Evolutionary conservation across 92 coral and sea anemone genomes (phyloP).

Genomic region (Porites evermanni): DNA sequence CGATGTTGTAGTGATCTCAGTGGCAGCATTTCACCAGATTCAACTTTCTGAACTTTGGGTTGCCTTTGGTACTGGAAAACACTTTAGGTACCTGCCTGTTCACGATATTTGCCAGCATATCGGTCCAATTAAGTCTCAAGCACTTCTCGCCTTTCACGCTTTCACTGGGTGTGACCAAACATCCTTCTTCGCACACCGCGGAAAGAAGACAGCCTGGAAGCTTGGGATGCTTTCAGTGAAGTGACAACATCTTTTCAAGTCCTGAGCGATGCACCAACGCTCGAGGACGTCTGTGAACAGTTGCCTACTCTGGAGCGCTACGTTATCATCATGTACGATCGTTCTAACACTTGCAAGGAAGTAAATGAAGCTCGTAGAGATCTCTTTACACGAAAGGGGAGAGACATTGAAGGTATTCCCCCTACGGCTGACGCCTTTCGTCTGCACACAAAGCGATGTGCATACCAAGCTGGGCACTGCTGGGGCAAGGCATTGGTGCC

Average conservation of each 20-base stretch:
- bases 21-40: slow-evolving; percentile 32
- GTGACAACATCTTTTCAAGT: slow-evolving; percentile 1
- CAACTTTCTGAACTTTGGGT: slow-evolving; percentile 54
- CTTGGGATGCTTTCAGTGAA: slow-evolving; percentile 42
- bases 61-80: slow-evolving; percentile 73
- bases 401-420: slow-evolving; percentile 64
- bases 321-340: no score
- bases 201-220: slow-evolving; percentile 82
- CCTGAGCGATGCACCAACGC: slow-evolving; percentile 30
- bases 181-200: slow-evolving; percentile 56
- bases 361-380: slow-evolving; percentile 67
- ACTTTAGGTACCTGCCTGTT: slow-evolving; percentile 55
- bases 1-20: slow-evolving; percentile 13
- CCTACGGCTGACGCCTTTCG: neutral
- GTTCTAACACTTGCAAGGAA: slow-evolving; percentile 22
- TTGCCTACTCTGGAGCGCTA: no score
- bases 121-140: slow-evolving; percentile 53
- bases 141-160: slow-evolving; percentile 66
- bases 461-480: slow-evolving; percentile 18
- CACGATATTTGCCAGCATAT: slow-evolving; percentile 47
- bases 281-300: slow-evolving; percentile 17
- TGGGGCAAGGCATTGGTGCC: slow-evolving; percentile 34
- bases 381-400: slow-evolving; percentile 72
- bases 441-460: slow-evolving; percentile 32
- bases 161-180: slow-evolving; percentile 77